These are phyloP conservation scores for Tyria jacobaeae DNA, from an alignment of 2,888 invertebrate genomes.

Conservation along the genomic window DNA sequence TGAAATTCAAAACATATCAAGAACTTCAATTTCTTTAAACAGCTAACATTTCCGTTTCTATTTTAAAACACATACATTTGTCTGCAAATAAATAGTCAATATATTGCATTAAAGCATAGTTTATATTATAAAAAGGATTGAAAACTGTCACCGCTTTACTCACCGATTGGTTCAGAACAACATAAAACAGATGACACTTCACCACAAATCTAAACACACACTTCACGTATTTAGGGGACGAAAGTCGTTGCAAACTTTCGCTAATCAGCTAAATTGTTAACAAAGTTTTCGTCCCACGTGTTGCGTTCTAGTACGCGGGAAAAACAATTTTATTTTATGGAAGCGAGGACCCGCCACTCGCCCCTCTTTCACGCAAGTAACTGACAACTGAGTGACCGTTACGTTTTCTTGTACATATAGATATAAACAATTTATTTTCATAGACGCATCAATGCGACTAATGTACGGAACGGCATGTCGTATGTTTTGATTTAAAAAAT, in stretches of 20 bases:
- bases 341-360: slow-evolving; percentile 64
- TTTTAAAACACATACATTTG: background rate
- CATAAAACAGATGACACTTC: slow-evolving; percentile 57
- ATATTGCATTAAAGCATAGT: background rate
- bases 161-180: slow-evolving; percentile 51
- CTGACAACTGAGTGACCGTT: slow-evolving; percentile 82
- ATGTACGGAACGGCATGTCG: slow-evolving; percentile 35
- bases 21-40: too few species aligned
- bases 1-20: too few species aligned
- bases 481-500: slow-evolving; percentile 49
- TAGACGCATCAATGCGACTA: slow-evolving; percentile 72
- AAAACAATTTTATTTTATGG: slow-evolving; percentile 68
- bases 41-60: too few species aligned
- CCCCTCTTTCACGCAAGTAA: slow-evolving; percentile 72
- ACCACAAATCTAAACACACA: slow-evolving; percentile 59
- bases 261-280: slow-evolving; percentile 68
- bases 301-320: slow-evolving; percentile 57
- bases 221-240: slow-evolving; percentile 55
- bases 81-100: background rate
- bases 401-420: slow-evolving; percentile 72
- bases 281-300: slow-evolving; percentile 75
- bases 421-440: slow-evolving; percentile 82
- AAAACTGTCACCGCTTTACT: slow-evolving; percentile 24
- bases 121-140: background rate
- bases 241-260: slow-evolving; percentile 56